These are phyloP conservation scores for Aldabrachelys gigantea DNA, from an alignment of 2,113 vertebrate species.

Conservation along the genomic window DNA sequence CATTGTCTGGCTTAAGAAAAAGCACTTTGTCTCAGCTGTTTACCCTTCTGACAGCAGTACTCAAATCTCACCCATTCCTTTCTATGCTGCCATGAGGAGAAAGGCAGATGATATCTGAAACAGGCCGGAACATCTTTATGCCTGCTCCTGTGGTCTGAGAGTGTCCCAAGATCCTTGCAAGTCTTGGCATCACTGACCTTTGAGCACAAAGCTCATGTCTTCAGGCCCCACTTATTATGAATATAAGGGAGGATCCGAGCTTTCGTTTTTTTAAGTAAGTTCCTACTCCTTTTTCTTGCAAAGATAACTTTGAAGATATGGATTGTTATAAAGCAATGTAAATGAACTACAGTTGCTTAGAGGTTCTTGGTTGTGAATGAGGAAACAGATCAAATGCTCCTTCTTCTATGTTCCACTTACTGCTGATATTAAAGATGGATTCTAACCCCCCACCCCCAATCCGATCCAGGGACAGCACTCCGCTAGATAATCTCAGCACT, in stretches of 20 bases:
- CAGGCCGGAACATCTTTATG: background rate
- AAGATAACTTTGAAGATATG: background rate
- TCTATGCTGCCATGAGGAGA: background rate
- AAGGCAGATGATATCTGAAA: background rate
- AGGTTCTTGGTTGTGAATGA: background rate
- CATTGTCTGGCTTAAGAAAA: background rate
- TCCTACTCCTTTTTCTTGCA: background rate
- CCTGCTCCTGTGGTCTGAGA: background rate
- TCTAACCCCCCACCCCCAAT: no score
- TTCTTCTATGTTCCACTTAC: background rate
- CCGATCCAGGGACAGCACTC: no score
- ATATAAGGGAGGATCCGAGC: background rate
- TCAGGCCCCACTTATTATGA: background rate
- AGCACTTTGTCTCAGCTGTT: background rate
- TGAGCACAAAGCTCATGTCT: background rate
- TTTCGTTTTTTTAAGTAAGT: background rate
- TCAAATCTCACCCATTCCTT: background rate
- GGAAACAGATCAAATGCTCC: background rate
- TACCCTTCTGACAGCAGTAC: background rate
- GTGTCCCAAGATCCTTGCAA: background rate
- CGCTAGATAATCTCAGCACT: background rate
- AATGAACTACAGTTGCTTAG: background rate
- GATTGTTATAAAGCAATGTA: background rate
- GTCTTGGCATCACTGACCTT: rapidly evolving
- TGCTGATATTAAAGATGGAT: no score